A percentile compares a stretch with the other conserved stretches of the same genome.
Conservation (phyloP, 2,797 vertebrate species). For the Alca torda region DNA sequence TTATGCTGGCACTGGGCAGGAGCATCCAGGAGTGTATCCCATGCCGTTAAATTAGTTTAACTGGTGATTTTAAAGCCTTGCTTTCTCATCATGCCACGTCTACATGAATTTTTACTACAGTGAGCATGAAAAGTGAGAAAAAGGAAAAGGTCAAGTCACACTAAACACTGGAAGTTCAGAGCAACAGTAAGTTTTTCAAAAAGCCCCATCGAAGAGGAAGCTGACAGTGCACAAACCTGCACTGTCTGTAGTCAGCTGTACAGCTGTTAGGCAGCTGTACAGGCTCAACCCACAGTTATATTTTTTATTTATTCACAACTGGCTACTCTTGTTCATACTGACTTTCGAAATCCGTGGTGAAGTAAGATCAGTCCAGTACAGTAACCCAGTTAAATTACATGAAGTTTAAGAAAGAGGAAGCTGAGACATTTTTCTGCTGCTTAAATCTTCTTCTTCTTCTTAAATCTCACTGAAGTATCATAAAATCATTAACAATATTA, state of each 20-base stretch:
- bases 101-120: background rate
- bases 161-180: background rate
- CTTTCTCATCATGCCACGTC: background rate
- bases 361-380: background rate
- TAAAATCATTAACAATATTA: background rate
- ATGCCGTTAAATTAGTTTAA: background rate
- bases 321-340: background rate
- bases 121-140: background rate
- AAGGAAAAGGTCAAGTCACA: background rate
- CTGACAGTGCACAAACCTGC: background rate
- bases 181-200: background rate
- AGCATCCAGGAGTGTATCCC: background rate
- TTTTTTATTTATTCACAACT: background rate
- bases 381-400: background rate
- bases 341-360: background rate
- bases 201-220: fast-evolving
- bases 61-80: background rate
- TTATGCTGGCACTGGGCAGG: background rate
- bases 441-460: too few species aligned
- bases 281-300: background rate
- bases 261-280: background rate
- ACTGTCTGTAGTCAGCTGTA: background rate
- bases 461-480: background rate
- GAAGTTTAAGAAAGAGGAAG: background rate
- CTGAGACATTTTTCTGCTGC: background rate